Evolutionary conservation across 2,888 invertebrate species (phyloP).

Genomic region (Apotomis betuletana): DNA sequence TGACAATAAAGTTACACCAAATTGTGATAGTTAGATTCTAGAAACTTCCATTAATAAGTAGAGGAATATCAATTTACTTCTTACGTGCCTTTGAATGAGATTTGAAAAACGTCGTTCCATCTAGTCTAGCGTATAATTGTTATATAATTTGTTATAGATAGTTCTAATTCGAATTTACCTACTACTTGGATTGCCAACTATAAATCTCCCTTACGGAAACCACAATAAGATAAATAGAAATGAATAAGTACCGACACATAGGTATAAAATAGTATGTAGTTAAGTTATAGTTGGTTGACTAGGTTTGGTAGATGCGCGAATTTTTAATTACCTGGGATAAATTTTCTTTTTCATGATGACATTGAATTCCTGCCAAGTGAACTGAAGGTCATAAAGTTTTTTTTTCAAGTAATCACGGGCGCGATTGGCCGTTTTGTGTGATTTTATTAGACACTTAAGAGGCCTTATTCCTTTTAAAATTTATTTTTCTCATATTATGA

Average conservation of each 20-base stretch:
- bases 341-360: too few relatives aligned
- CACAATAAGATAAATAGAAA: background rate
- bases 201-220: conserved; percentile 9
- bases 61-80: conserved; percentile 7
- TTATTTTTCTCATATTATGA: too few relatives aligned
- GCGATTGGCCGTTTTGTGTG: too few relatives aligned
- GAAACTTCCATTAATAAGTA: conserved; percentile 14
- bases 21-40: conserved; percentile 24
- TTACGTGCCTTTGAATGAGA: conserved; percentile 31
- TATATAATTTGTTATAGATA: conserved; percentile 1
- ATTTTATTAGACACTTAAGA: too few relatives aligned
- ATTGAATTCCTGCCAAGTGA: too few relatives aligned
- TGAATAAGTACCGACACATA: background rate
- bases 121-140: conserved; percentile 5
- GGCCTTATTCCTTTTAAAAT: too few relatives aligned
- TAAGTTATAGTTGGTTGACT: too few relatives aligned
- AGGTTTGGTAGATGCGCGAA: too few relatives aligned
- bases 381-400: too few relatives aligned
- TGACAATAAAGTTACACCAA: conserved; percentile 32
- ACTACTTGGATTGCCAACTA: conserved; percentile 10
- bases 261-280: background rate
- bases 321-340: too few relatives aligned
- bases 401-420: too few relatives aligned
- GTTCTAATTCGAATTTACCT: background rate
- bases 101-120: conserved; percentile 3